Conservation (phyloP, 1,140 invertebrate genomes). For the Meloidogyne floridensis region DNA sequence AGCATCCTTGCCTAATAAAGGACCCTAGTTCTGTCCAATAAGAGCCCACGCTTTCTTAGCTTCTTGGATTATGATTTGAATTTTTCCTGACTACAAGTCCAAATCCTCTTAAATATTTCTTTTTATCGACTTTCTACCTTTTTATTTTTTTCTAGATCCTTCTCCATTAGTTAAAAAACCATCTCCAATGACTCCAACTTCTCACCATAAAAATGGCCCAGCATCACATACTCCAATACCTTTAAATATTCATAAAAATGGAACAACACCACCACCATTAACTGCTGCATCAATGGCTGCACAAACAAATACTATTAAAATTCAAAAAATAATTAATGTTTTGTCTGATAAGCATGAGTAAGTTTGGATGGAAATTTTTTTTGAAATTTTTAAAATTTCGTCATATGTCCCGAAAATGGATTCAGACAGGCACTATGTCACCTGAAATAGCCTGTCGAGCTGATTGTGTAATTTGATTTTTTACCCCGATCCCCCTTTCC, state of each 20-base stretch:
- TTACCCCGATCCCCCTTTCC: neutral
- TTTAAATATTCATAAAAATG: slow-evolving; percentile 10
- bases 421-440: too few relatives aligned
- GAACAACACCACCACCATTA: neutral
- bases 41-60: too few relatives aligned
- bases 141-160: neutral
- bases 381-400: neutral
- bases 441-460: too few relatives aligned
- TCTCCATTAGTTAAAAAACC: neutral
- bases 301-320: neutral
- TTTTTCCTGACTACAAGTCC: too few relatives aligned
- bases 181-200: neutral
- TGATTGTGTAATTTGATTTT: neutral
- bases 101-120: too few relatives aligned
- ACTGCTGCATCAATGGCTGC: neutral
- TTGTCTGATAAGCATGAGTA: neutral
- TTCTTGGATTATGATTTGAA: too few relatives aligned
- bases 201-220: neutral
- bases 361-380: neutral
- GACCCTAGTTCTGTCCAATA: too few relatives aligned
- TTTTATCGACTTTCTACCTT: too few relatives aligned
- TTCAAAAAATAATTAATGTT: neutral
- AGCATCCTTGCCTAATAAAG: too few relatives aligned
- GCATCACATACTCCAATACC: neutral
- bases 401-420: too few relatives aligned